A percentile compares a stretch with the other conserved stretches of the same genome.
Evolutionary conservation across 1,140 invertebrate species (phyloP).

Genomic region (Eriocheir sinensis): DNA sequence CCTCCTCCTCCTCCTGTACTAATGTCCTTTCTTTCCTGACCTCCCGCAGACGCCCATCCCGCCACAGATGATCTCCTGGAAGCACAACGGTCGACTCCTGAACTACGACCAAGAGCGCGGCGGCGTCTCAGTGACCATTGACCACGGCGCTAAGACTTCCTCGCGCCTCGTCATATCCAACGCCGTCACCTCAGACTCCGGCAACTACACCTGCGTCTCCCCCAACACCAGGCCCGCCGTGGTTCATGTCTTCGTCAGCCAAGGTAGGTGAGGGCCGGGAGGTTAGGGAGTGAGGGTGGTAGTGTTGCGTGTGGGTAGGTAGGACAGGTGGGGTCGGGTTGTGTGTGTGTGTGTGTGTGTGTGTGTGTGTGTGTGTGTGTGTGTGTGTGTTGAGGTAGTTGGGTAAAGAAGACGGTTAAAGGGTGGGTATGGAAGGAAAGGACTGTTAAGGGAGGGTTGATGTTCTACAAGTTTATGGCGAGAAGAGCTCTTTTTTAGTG

Average conservation of each 20-base stretch:
- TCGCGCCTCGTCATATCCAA: slow-evolving; percentile 78
- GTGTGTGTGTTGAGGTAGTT: too few species aligned
- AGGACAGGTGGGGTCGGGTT: too few species aligned
- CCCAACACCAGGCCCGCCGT: slow-evolving; percentile 80
- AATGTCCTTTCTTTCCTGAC: too few species aligned
- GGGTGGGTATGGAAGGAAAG: too few species aligned
- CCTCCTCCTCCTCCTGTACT: background rate
- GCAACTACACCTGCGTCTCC: slow-evolving; percentile 82
- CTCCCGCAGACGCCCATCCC: slow-evolving; percentile 75
- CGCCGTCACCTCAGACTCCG: slow-evolving; percentile 80
- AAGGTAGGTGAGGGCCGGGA: slow-evolving; percentile 76
- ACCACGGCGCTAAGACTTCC: slow-evolving; percentile 78
- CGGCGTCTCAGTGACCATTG: slow-evolving; percentile 80
- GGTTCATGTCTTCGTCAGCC: slow-evolving; percentile 80
- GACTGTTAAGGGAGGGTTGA: too few species aligned
- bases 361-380: too few species aligned
- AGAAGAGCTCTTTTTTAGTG: too few species aligned
- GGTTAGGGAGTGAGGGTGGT: too few species aligned
- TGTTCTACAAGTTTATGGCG: too few species aligned
- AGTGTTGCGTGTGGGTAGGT: too few species aligned
- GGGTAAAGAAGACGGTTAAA: too few species aligned
- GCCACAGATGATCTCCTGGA: slow-evolving; percentile 82
- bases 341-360: too few species aligned
- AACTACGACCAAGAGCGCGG: slow-evolving; percentile 93
- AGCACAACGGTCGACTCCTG: slow-evolving; percentile 95